phyloP scores from a whole-genome alignment of 37 sponge, comb jelly and placozoan species.

The Mnemiopsis leidyi region DNA sequence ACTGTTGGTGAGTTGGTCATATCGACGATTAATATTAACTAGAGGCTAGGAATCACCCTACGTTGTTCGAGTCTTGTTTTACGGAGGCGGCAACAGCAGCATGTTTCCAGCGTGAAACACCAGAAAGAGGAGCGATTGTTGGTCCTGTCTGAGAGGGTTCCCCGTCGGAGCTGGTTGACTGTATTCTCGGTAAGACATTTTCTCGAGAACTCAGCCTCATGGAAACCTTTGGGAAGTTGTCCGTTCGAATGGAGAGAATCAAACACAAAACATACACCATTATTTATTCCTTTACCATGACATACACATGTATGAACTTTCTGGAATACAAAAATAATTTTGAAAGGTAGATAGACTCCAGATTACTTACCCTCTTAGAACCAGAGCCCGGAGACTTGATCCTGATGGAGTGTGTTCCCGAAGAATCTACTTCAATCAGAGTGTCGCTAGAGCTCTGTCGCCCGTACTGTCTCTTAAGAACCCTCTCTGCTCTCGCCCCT shows the following conservation, averaged over 20 bases:
- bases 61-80: not conserved
- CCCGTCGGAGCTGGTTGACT: not conserved
- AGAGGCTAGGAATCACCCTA: too few relatives aligned
- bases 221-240: too few relatives aligned
- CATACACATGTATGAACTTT: too few relatives aligned
- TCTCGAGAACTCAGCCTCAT: not conserved
- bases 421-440: not conserved
- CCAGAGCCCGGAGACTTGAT: not conserved
- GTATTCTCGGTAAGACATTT: not conserved
- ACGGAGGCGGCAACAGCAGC: not conserved
- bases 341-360: too few relatives aligned
- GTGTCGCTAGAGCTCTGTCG: slow-evolving; percentile 6
- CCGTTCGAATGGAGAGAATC: too few relatives aligned
- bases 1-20: too few relatives aligned
- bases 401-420: not conserved
- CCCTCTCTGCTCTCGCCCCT: not conserved
- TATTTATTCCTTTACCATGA: too few relatives aligned
- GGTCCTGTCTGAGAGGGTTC: not conserved
- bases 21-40: too few relatives aligned
- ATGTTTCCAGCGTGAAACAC: not conserved
- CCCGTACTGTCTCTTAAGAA: not conserved
- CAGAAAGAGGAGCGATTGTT: not conserved
- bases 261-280: too few relatives aligned
- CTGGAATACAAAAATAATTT: too few relatives aligned
- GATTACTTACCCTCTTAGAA: too few relatives aligned